Evolutionary conservation across 2,113 vertebrate species (phyloP).

Genomic region (Heterotis niloticus): DNA sequence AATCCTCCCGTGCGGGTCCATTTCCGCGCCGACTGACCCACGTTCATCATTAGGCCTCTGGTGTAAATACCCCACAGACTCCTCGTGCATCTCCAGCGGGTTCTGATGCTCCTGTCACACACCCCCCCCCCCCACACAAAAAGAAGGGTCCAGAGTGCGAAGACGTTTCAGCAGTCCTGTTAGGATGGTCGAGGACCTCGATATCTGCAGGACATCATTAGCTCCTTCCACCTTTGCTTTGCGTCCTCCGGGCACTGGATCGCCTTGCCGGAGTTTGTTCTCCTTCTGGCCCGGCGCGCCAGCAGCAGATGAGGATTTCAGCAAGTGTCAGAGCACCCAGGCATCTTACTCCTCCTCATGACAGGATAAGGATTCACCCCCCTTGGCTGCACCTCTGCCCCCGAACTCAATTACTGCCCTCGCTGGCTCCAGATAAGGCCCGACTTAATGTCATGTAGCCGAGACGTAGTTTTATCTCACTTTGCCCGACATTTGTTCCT

Average conservation of each 20-base stretch:
- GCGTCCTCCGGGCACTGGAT: neutral
- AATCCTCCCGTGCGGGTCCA: constrained; percentile 8
- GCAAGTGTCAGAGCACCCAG: neutral
- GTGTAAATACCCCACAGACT: neutral
- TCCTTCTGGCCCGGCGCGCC: neutral
- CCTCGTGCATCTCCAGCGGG: neutral
- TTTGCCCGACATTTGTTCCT: neutral
- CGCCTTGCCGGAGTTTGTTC: neutral
- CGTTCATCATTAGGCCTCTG: neutral
- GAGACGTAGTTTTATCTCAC: neutral
- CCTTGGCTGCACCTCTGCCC: neutral
- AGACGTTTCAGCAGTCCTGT: neutral
- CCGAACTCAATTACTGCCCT: neutral
- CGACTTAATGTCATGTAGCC: neutral
- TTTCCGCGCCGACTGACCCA: constrained; percentile 1
- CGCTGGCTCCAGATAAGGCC: neutral
- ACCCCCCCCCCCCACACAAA: too few relatives aligned
- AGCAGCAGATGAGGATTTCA: neutral
- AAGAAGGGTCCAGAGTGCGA: neutral
- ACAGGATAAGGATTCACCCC: too few relatives aligned
- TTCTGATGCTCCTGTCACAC: too few relatives aligned
- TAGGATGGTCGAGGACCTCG: neutral
- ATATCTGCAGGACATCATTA: neutral
- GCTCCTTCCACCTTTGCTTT: neutral
- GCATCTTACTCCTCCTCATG: neutral